Conservation (phyloP, 53 echinoderm and acorn worm species). For the Stichopus horrens region DNA sequence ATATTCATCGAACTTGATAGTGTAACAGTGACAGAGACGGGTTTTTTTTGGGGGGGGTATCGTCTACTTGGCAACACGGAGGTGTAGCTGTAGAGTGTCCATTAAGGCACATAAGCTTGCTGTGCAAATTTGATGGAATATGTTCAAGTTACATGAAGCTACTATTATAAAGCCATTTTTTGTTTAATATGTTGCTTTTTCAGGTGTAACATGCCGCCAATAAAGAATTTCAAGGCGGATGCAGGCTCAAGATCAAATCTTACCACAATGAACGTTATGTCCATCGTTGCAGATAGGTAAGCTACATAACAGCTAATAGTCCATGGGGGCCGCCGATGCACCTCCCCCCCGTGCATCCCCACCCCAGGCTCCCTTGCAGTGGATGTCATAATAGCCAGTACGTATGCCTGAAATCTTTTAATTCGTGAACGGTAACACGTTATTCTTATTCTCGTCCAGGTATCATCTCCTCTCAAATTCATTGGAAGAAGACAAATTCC, state of each 20-base stretch:
- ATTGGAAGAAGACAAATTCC: conserved; percentile 13
- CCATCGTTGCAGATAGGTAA: conserved; percentile 36
- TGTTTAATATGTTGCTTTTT: background rate
- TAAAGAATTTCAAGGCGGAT: conserved; percentile 29
- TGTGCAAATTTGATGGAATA: background rate
- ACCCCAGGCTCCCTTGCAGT: no score
- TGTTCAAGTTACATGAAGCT: no score
- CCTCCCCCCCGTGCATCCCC: no score
- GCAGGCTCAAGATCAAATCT: conserved; percentile 26
- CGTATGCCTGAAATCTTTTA: no score
- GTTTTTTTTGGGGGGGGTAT: no score
- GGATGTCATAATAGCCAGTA: no score
- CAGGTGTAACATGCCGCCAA: conserved; percentile 48
- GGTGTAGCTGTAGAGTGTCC: background rate
- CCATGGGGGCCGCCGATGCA: background rate
- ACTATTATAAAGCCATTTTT: no score
- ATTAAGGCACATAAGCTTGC: background rate
- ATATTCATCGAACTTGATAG: no score
- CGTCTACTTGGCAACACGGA: background rate
- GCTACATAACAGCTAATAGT: background rate
- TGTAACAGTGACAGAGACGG: no score
- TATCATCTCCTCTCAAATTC: conserved; percentile 25
- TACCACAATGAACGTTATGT: conserved; percentile 43
- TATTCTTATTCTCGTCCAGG: conserved; percentile 10
- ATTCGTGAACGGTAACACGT: background rate